phyloP scores from a whole-genome alignment of 1,140 invertebrate genomes.

The Orussus abietinus region DNA sequence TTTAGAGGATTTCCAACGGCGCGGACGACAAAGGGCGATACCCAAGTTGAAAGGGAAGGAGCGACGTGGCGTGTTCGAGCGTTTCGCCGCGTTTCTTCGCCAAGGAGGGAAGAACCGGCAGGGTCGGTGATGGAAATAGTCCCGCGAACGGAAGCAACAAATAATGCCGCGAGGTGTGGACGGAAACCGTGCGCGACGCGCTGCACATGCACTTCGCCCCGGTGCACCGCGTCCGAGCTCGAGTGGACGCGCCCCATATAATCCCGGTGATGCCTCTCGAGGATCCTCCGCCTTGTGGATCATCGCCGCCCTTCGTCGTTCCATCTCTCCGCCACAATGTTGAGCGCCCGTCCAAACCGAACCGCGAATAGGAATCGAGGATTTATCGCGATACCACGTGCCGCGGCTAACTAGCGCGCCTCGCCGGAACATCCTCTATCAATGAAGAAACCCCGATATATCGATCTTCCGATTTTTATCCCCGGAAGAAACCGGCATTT shows the following conservation, averaged over 20 bases:
- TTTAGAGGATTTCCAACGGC: too few species aligned
- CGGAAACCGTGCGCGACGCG: conserved; percentile 46
- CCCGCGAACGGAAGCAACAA: conserved; percentile 49
- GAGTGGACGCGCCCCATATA: conserved; percentile 50
- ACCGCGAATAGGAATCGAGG: conserved; percentile 41
- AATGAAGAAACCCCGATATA: too few species aligned
- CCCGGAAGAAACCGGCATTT: too few species aligned
- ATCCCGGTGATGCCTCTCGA: conserved; percentile 45
- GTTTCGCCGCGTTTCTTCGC: too few species aligned
- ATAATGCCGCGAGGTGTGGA: conserved; percentile 49
- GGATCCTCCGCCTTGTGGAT: conserved; percentile 37
- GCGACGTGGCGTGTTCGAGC: conserved; percentile 13
- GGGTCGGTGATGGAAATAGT: conserved; percentile 39
- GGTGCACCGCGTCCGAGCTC: conserved; percentile 4
- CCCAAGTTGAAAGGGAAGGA: conserved; percentile 21
- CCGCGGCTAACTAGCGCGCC: conserved; percentile 12
- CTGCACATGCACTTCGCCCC: conserved; percentile 23
- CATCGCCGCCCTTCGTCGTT: conserved; percentile 25
- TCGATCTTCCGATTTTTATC: too few species aligned
- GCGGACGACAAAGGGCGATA: not conserved
- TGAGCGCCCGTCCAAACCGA: conserved; percentile 42
- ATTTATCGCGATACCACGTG: conserved; percentile 52
- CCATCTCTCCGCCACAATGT: conserved; percentile 16
- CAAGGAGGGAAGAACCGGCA: too few species aligned
- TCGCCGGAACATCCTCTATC: too few species aligned